These are phyloP conservation scores for Drosophila repleta DNA, from an alignment of 1,140 invertebrate species.

Conservation along the genomic window DNA sequence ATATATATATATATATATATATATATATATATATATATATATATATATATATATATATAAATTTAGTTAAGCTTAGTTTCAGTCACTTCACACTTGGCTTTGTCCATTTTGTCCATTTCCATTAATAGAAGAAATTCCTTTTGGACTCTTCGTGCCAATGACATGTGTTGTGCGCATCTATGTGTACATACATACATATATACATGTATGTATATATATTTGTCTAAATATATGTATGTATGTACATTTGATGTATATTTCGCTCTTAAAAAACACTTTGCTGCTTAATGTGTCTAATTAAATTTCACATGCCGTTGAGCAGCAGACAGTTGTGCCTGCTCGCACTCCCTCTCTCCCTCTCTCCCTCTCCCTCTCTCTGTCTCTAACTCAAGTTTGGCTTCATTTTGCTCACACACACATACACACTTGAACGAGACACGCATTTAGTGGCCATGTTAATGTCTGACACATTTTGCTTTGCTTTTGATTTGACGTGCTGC, in stretches of 20 bases:
- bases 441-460: slow-evolving; percentile 63
- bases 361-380: background rate
- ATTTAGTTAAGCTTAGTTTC: no score
- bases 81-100: no score
- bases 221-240: background rate
- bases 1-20: no score
- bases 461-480: slow-evolving; percentile 50
- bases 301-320: slow-evolving; percentile 61
- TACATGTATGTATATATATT: background rate
- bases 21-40: no score
- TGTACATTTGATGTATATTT: background rate
- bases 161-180: no score
- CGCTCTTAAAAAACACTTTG: slow-evolving; percentile 34
- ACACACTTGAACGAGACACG: slow-evolving; percentile 45
- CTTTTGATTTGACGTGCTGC: slow-evolving; percentile 31
- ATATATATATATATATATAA: no score
- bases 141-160: slow-evolving; percentile 5
- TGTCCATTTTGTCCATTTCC: no score
- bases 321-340: slow-evolving; percentile 24
- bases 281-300: slow-evolving; percentile 52
- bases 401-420: slow-evolving; percentile 14
- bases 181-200: background rate
- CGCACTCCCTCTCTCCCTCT: background rate
- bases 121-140: no score
- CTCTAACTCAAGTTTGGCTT: slow-evolving; percentile 13